These are phyloP conservation scores for Osmerus mordax DNA, from an alignment of 2,113 vertebrate genomes.

Conservation along the genomic window DNA sequence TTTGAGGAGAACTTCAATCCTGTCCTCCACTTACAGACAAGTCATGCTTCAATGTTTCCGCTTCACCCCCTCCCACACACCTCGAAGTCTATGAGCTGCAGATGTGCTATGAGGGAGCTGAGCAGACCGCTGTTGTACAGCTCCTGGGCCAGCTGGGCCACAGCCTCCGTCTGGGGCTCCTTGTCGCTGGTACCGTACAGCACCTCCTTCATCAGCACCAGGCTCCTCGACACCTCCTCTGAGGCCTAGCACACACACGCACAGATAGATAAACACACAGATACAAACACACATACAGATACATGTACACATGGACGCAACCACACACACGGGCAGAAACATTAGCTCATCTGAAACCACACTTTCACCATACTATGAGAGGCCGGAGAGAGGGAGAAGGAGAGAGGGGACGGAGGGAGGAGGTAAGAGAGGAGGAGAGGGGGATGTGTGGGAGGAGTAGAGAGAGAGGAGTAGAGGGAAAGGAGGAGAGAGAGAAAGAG, in stretches of 20 bases:
- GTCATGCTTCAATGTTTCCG: no score
- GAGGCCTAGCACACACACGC: slow-evolving; percentile 75
- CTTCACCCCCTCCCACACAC: slow-evolving; percentile 49
- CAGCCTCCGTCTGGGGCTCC: slow-evolving; percentile 89
- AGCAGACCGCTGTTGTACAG: slow-evolving; percentile 94
- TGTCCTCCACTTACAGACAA: no score
- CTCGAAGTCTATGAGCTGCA: slow-evolving; percentile 96
- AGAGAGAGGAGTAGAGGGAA: no score
- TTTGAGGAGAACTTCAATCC: no score
- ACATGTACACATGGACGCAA: not conserved
- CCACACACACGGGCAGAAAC: not conserved
- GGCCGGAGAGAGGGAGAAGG: not conserved
- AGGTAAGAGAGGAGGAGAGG: not conserved
- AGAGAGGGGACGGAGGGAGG: not conserved
- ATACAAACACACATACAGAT: not conserved
- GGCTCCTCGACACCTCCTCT: slow-evolving; percentile 97
- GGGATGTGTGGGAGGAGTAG: no score
- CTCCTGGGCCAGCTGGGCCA: slow-evolving; percentile 93
- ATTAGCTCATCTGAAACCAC: slow-evolving; percentile 21
- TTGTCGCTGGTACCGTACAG: slow-evolving; percentile 92
- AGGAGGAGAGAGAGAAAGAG: no score
- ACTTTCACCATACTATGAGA: not conserved
- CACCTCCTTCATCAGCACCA: slow-evolving; percentile 95
- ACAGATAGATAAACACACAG: slow-evolving; percentile 7
- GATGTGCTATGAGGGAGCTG: slow-evolving; percentile 83